Percentiles rank a stretch among this genome's conserved stretches.
These are phyloP conservation scores for Mythimna impura DNA, from an alignment of 2,888 invertebrate genomes.

Conservation along the genomic window DNA sequence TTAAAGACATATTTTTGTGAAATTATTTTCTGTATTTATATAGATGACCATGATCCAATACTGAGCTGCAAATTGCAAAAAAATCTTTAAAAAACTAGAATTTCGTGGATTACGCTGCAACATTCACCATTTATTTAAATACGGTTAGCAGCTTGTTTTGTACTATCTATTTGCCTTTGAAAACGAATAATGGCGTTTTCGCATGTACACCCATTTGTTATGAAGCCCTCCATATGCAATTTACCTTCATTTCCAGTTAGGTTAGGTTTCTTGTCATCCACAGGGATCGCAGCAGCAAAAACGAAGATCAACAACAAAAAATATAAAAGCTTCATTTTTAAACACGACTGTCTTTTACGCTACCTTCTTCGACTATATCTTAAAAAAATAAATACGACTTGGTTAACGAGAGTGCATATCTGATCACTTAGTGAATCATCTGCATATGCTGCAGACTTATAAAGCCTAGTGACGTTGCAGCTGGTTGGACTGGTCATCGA, in stretches of 20 bases:
- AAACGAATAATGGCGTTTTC: too few species aligned
- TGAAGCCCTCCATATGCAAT: background rate
- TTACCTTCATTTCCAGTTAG: background rate
- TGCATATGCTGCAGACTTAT: background rate
- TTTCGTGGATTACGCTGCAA: too few species aligned
- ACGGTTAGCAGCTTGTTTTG: too few species aligned
- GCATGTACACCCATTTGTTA: too few species aligned
- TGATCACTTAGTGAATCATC: background rate
- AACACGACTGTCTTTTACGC: background rate
- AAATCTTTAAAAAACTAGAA: too few species aligned
- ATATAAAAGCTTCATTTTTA: constrained; percentile 5
- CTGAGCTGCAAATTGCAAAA: too few species aligned
- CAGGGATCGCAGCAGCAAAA: background rate
- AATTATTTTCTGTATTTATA: too few species aligned
- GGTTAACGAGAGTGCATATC: too few species aligned
- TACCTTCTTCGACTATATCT: background rate
- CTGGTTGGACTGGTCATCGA: background rate
- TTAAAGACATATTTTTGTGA: too few species aligned
- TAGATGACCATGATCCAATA: too few species aligned
- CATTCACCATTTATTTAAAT: too few species aligned
- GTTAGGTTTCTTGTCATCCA: background rate
- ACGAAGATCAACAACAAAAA: background rate
- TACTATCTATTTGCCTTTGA: too few species aligned
- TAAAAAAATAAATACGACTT: background rate
- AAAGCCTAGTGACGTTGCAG: background rate